Evolutionary conservation across 2,888 invertebrate species (phyloP).

Genomic region (Aphidius colemani): DNA sequence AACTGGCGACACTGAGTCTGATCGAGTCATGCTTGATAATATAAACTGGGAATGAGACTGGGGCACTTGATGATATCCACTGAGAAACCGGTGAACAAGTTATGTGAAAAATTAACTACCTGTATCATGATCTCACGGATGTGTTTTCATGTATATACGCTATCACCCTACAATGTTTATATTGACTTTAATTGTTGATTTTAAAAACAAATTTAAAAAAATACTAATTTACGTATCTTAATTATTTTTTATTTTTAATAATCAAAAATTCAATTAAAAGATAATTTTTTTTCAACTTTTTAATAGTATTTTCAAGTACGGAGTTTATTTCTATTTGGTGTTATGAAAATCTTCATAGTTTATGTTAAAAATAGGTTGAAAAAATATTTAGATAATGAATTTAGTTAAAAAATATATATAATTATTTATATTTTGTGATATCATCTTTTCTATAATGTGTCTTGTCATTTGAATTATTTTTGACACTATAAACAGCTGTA

Average conservation of each 20-base stretch:
- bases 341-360: too few species aligned
- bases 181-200: too few species aligned
- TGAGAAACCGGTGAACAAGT: not conserved
- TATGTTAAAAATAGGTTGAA: not conserved
- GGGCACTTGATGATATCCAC: not conserved
- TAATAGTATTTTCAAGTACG: not conserved
- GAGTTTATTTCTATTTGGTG: too few species aligned
- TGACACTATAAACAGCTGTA: too few species aligned
- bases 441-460: too few species aligned
- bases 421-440: too few species aligned
- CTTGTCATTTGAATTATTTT: too few species aligned
- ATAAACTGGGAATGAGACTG: not conserved
- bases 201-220: too few species aligned
- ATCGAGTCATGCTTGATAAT: constrained; percentile 13
- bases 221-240: too few species aligned
- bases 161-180: not conserved
- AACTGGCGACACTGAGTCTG: constrained; percentile 28
- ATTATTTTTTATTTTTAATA: too few species aligned
- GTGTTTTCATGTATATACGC: not conserved
- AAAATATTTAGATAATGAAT: not conserved
- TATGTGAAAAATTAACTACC: too few species aligned
- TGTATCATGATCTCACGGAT: too few species aligned
- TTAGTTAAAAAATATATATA: not conserved
- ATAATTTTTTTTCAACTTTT: constrained; percentile 3
- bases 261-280: not conserved